Evolutionary conservation across 1,140 invertebrate species (phyloP), one percentile per base, ranked within the genome.

Genomic region (Drosophila mojavensis): DNA sequence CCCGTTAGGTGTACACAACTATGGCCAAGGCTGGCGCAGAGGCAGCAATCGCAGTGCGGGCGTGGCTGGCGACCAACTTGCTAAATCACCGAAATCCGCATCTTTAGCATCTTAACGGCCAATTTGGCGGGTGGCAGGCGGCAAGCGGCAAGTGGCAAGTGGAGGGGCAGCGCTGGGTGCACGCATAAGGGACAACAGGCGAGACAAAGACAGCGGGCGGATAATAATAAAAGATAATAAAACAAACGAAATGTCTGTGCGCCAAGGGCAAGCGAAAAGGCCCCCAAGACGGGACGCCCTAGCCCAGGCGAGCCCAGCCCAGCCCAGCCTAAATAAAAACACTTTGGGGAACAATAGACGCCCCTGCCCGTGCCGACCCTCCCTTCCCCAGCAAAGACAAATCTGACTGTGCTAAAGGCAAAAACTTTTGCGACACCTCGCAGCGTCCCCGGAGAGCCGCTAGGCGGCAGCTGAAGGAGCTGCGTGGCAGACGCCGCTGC

Each of bases 31-130:
- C 65, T 64, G 67, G 56, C 60, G 45, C 20, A 3, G 20, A 3
- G 20, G 20, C 20, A 17, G 17, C 17, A 17, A 1, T 24, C 1
- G 20, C 20, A 3, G 20, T 24, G 20, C 20, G 20, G 20, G 20
- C 5, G 28, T 51, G 61, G 45, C 65, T 61, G 67, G 61, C 67
- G 45, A 56, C 41, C 62, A 65, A 83, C 79, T 86, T 83, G 79
- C 47, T 88, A 88, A 86, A 86, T 86, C 83, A 88, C 67, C 59
- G 39, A 88, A 82, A 86, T 74, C 73, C 83, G 73, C 83, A 88
- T 86, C 83, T 78, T 90, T 90, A 82, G 79, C 85, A 90, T 90
- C 86, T 90, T 90, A 90, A 90, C 82, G 86, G 86, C 81, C 86
- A 86, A 90, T 90, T 90, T 90, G 79, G 82, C 81, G 54, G 45